Conservation (phyloP, 1,140 invertebrate genomes). For the Lepidurus apus region DNA sequence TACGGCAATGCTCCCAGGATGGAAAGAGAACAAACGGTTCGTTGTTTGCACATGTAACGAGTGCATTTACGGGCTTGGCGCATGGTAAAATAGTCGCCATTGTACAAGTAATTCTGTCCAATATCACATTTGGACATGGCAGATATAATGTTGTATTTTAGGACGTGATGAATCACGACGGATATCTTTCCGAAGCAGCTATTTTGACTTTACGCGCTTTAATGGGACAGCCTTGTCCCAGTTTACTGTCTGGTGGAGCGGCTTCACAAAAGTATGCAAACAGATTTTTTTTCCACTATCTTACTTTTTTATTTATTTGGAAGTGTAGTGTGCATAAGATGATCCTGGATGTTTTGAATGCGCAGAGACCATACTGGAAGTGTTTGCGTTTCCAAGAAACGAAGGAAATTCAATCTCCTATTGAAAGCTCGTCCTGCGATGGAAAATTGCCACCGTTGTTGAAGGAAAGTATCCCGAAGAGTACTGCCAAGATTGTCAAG, state of each 20-base stretch:
- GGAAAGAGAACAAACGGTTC: constrained; percentile 83
- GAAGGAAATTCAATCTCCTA: background rate
- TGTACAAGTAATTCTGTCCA: constrained; percentile 56
- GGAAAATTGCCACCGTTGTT: background rate
- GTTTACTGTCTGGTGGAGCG: constrained; percentile 48
- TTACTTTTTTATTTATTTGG: background rate
- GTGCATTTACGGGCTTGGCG: constrained; percentile 64
- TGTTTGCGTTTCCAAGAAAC: constrained; percentile 65
- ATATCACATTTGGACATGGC: constrained; percentile 34
- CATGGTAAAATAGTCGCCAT: constrained; percentile 71
- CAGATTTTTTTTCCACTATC: constrained; percentile 14
- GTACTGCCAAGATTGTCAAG: constrained; percentile 44
- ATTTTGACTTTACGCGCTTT: constrained; percentile 76
- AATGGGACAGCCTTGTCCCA: constrained; percentile 74
- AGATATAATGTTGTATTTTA: constrained; percentile 44
- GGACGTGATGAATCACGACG: constrained; percentile 81
- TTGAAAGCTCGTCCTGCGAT: background rate
- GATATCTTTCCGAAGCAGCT: constrained; percentile 80
- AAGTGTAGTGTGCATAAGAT: background rate
- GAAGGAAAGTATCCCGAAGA: background rate
- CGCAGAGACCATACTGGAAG: constrained; percentile 72
- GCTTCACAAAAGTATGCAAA: constrained; percentile 52
- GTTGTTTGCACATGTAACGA: constrained; percentile 76
- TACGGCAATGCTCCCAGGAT: constrained; percentile 55
- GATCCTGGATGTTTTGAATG: constrained; percentile 74